A percentile compares a stretch with the other conserved stretches of the same genome.
These are phyloP conservation scores for Lepidocyrtoides sp. DNA, from an alignment of 2,888 invertebrate species.

Conservation along the genomic window DNA sequence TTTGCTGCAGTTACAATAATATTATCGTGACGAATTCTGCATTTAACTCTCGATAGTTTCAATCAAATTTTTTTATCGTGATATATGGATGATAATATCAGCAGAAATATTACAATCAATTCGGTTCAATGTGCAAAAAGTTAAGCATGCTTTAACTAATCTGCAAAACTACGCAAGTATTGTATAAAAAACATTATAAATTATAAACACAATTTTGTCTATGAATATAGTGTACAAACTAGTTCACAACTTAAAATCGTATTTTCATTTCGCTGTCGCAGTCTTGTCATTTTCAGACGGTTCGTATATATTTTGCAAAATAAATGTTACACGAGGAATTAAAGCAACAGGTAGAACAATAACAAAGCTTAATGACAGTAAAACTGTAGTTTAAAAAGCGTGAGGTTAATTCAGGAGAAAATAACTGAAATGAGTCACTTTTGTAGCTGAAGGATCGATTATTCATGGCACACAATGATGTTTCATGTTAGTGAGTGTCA, in stretches of 20 bases:
- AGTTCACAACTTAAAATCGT: not conserved
- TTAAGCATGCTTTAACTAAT: no score
- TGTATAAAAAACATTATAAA: no score
- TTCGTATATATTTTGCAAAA: slow-evolving; percentile 5
- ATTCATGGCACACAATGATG: slow-evolving; percentile 64
- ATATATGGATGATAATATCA: no score
- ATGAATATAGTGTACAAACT: no score
- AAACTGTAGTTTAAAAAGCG: slow-evolving; percentile 15
- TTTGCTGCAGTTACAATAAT: no score
- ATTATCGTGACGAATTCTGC: no score
- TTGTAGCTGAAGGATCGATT: slow-evolving; percentile 34
- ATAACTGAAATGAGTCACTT: slow-evolving; percentile 74
- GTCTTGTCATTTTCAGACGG: slow-evolving; percentile 2
- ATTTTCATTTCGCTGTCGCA: slow-evolving; percentile 20
- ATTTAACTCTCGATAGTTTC: no score
- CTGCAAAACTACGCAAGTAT: no score
- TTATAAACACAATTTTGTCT: no score
- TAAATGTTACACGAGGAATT: slow-evolving; percentile 3
- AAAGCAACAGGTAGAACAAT: slow-evolving; percentile 60
- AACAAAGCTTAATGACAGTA: slow-evolving; percentile 51
- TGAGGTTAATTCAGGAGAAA: slow-evolving; percentile 72
- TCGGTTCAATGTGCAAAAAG: no score
- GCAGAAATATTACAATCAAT: no score
- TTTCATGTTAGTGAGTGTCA: slow-evolving; percentile 19
- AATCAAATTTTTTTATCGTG: no score